Evolutionary conservation across 2,888 invertebrate genomes (phyloP), one percentile per base, ranked within the genome.

Genomic region (Erebia aethiops): DNA sequence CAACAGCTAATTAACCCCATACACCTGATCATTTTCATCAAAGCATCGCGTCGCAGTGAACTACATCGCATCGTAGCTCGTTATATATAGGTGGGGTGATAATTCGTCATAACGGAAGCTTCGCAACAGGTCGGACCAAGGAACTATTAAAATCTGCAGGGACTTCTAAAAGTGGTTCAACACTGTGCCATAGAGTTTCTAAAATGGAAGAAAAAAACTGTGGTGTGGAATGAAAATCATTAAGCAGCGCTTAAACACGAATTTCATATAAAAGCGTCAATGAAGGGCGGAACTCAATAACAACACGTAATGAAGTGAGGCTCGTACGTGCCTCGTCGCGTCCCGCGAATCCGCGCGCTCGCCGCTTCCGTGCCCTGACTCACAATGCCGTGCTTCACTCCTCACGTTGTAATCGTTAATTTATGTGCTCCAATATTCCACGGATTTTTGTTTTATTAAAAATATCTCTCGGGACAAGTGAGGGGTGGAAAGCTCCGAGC

Each of bases 371-470:
- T 16, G 54, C 18, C 10, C 3, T 1, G 54, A 14, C 1, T 51
- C 51, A 49, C 52, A 51, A 8, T 16, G 16, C 9, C 52, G n/a
- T 2, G n/a, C n/a, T n/a, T n/a, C 8, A 51, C n/a, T 14, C 7
- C n/a, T n/a, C n/a, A n/a, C 51, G 51, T 10, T 52, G 52, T 52
- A 10, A 52, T 52, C n/a, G 16, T 52, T 52, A 52, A 52, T 54
- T 54, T 54, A 54, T 54, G 54, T 54, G 16, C n/a, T 16, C 51
- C 2, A 5, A 18, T 9, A 54, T 54, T 54, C 16, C 18, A 16
- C 54, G 54, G 54, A 18, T 54, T 54, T 54, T 16, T 16, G 52
- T 54, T 54, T 54, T 54, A 54, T 54, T 54, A 54, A 54, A 54
- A 54, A 54, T 54, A 54, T 54, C 54, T 54, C 16, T 54, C 7